phyloP scores from a whole-genome alignment of 1,140 invertebrate species.

The Drosophila quadrilineata region DNA sequence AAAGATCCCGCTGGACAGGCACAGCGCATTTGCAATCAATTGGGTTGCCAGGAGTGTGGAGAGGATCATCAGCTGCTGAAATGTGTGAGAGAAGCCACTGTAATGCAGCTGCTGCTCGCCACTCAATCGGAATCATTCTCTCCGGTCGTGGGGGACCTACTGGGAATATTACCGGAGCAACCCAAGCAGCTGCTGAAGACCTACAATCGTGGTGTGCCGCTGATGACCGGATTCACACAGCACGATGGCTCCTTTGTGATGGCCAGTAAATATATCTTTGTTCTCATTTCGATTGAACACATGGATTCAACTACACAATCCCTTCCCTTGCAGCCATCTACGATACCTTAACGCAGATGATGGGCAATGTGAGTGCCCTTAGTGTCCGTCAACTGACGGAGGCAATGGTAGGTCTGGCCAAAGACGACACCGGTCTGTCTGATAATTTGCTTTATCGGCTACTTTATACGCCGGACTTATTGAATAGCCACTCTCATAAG shows the following conservation, averaged over 20 bases:
- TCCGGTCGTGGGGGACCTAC: slow-evolving; percentile 56
- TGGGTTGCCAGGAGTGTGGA: slow-evolving; percentile 48
- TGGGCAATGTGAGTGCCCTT: slow-evolving; percentile 43
- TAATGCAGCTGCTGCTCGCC: slow-evolving; percentile 44
- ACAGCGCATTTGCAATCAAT: slow-evolving; percentile 40
- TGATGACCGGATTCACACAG: slow-evolving; percentile 75
- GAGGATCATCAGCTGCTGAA: slow-evolving; percentile 18
- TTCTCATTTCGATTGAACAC: neutral
- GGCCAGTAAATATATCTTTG: slow-evolving; percentile 46
- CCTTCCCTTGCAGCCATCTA: slow-evolving; percentile 45
- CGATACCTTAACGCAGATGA: slow-evolving; percentile 31
- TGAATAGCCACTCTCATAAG: slow-evolving; percentile 57
- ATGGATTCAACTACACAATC: neutral
- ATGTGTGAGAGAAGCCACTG: slow-evolving; percentile 45
- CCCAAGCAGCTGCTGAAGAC: slow-evolving; percentile 43
- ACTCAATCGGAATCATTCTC: slow-evolving; percentile 55
- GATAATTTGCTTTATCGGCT: slow-evolving; percentile 52
- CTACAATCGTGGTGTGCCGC: slow-evolving; percentile 40
- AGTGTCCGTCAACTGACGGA: slow-evolving; percentile 58
- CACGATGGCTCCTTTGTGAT: slow-evolving; percentile 75
- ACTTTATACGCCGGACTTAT: slow-evolving; percentile 41
- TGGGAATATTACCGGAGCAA: slow-evolving; percentile 54
- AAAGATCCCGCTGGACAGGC: slow-evolving; percentile 52
- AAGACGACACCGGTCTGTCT: slow-evolving; percentile 48
- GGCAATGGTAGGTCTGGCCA: slow-evolving; percentile 30